Evolutionary conservation across 2,888 invertebrate genomes (phyloP).

Genomic region (Phalangium opilio): DNA sequence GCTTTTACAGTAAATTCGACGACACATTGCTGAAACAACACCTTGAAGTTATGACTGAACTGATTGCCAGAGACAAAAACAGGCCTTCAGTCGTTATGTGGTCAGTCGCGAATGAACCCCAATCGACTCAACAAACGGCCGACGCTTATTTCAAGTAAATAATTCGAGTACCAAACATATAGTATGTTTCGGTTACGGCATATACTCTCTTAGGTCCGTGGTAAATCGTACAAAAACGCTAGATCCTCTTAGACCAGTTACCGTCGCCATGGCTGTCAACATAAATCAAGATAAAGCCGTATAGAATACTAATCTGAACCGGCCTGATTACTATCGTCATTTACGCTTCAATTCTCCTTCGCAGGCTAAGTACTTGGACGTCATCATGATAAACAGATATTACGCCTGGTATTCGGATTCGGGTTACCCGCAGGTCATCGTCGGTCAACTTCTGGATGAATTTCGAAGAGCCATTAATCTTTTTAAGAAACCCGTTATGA

Average conservation of each 20-base stretch:
- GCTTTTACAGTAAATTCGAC: constrained; percentile 37
- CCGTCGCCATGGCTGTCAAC: constrained; percentile 50
- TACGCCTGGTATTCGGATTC: constrained; percentile 85
- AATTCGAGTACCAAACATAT: no score
- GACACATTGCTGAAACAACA: constrained; percentile 57
- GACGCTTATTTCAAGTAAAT: constrained; percentile 61
- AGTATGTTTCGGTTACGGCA: no score
- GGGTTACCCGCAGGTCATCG: constrained; percentile 62
- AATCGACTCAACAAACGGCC: constrained; percentile 49
- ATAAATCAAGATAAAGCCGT: constrained; percentile 44
- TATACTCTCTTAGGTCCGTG: constrained; percentile 42
- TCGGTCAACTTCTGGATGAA: constrained; percentile 37
- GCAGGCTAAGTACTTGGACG: constrained; percentile 61
- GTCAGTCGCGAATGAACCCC: constrained; percentile 92
- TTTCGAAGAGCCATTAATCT: constrained; percentile 49
- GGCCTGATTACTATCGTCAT: no score
- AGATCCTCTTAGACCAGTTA: constrained; percentile 68
- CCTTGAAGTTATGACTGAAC: constrained; percentile 64
- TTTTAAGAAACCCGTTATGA: constrained; percentile 73
- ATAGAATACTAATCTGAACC: no score
- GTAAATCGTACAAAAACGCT: constrained; percentile 57
- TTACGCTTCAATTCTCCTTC: no score
- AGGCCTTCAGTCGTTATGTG: constrained; percentile 89
- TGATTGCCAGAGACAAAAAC: constrained; percentile 81
- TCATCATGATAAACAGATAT: constrained; percentile 92